Conservation (phyloP, 2,888 invertebrate species). For the Troides helena region DNA sequence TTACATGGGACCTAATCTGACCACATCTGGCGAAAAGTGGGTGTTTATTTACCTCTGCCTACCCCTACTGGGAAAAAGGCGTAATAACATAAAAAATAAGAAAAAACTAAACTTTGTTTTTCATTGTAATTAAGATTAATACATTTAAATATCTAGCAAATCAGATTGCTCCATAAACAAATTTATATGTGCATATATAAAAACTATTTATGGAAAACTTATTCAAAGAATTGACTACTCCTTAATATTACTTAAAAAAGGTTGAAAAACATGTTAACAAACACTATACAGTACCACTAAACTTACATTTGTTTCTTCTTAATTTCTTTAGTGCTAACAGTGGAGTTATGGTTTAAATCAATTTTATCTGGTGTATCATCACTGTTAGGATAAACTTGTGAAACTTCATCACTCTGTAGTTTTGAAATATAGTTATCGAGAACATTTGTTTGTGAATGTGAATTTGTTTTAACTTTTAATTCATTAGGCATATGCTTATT, state of each 20-base stretch:
- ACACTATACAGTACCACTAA: background rate
- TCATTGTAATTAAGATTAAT: no score
- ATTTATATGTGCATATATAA: no score
- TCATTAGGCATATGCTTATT: constrained; percentile 49
- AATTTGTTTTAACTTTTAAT: constrained; percentile 23
- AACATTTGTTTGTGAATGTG: constrained; percentile 35
- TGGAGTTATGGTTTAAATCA: constrained; percentile 44
- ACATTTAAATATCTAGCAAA: background rate
- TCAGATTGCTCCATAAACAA: no score
- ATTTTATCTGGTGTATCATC: constrained; percentile 56
- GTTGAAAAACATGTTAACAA: background rate
- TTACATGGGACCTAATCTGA: no score
- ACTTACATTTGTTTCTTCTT: background rate
- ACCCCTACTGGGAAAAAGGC: no score
- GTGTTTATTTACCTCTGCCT: no score
- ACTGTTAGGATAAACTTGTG: constrained; percentile 55
- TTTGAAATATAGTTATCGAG: constrained; percentile 53
- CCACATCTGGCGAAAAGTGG: no score
- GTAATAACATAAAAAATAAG: no score
- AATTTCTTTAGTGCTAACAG: constrained; percentile 33
- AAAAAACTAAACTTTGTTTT: no score
- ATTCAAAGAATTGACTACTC: no score
- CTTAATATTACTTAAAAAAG: no score
- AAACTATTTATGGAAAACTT: no score
- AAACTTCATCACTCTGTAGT: constrained; percentile 59